phyloP scores from a whole-genome alignment of 2,888 invertebrate genomes.

The Volucella inanis region DNA sequence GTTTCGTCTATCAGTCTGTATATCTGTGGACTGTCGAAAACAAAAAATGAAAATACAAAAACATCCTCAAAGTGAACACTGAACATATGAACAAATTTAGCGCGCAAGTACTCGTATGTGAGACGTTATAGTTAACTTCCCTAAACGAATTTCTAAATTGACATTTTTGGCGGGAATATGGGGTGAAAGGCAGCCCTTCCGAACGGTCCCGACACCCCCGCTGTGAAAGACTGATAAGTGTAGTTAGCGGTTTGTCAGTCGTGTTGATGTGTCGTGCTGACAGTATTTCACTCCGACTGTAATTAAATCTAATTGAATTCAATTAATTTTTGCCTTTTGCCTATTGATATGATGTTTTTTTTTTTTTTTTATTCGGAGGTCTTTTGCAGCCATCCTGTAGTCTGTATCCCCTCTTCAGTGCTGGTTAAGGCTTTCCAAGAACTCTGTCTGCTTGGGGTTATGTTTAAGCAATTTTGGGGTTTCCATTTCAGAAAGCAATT shows the following conservation, averaged over 20 bases:
- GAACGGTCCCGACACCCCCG: background rate
- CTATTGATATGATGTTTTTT: constrained; percentile 54
- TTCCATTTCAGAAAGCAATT: too few relatives aligned
- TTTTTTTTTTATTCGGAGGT: background rate
- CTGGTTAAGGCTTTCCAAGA: background rate
- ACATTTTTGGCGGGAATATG: constrained; percentile 8
- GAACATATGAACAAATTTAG: constrained; percentile 9
- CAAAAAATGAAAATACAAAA: constrained; percentile 2
- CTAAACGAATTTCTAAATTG: constrained; percentile 62
- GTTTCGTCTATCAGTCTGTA: constrained; percentile 16
- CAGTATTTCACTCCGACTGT: constrained; percentile 59
- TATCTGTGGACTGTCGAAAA: constrained; percentile 46
- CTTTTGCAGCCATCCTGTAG: background rate
- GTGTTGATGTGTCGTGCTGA: constrained; percentile 61
- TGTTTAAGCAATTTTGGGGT: too few relatives aligned
- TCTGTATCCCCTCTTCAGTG: too few relatives aligned
- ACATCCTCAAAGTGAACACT: constrained; percentile 41
- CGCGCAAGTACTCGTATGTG: constrained; percentile 21
- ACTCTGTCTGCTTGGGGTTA: background rate
- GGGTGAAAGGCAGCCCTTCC: background rate
- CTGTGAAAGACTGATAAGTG: constrained; percentile 58
- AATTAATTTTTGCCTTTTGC: constrained; percentile 61
- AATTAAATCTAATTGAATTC: constrained; percentile 73
- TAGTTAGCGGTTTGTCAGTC: constrained; percentile 64
- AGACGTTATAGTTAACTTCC: constrained; percentile 41